A percentile compares a stretch with the other conserved stretches of the same genome.
Evolutionary conservation across 2,797 vertebrate species (phyloP).

Genomic region (Sternarchorhynchus goeldii): DNA sequence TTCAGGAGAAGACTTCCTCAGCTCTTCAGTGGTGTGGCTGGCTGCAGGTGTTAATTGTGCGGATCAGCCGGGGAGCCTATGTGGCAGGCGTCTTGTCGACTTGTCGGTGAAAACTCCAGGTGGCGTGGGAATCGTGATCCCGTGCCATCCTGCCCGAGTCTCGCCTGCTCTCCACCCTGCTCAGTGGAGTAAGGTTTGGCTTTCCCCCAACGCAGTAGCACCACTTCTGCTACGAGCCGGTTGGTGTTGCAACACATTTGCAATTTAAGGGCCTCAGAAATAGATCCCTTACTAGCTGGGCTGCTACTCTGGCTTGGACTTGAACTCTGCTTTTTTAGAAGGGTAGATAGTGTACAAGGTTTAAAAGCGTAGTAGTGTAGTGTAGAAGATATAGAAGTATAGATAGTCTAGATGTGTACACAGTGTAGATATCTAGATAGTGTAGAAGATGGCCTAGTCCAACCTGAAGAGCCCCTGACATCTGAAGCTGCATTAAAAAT

Average conservation of each 20-base stretch:
- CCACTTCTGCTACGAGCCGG: too few species aligned
- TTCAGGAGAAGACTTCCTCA: neutral
- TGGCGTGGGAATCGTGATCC: neutral
- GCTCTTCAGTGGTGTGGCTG: neutral
- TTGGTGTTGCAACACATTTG: too few species aligned
- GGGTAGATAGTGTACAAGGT: too few species aligned
- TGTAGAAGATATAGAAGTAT: too few species aligned
- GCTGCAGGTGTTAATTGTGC: conserved; percentile 23
- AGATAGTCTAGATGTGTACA: too few species aligned
- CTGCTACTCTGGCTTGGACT: neutral
- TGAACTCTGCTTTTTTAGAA: neutral
- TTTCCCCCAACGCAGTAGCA: neutral
- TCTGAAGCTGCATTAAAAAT: neutral
- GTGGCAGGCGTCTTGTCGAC: neutral
- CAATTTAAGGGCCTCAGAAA: too few species aligned
- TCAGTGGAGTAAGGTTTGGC: neutral
- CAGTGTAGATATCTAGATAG: too few species aligned
- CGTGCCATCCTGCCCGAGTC: neutral
- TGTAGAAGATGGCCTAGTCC: neutral
- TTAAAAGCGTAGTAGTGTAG: too few species aligned
- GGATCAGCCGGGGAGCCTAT: neutral
- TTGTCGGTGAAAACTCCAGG: neutral
- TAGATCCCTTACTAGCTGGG: too few species aligned
- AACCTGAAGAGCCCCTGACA: neutral
- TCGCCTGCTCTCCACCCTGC: neutral